phyloP scores from a whole-genome alignment of 2,888 invertebrate genomes.

The Platerodrilus igneus region DNA sequence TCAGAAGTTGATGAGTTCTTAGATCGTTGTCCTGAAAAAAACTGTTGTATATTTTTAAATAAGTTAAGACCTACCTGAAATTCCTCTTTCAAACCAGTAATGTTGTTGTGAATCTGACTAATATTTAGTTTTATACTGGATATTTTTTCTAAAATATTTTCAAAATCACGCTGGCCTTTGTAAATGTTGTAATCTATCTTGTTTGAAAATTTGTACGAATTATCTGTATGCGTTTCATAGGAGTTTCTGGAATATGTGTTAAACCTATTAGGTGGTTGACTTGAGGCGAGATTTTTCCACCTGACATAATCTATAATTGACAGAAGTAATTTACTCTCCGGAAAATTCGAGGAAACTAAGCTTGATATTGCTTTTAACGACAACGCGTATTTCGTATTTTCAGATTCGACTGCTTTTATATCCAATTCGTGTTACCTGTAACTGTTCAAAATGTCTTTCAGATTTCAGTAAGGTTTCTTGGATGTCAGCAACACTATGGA shows the following conservation, averaged over 20 bases:
- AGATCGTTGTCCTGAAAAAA: conserved; percentile 38
- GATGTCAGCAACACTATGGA: too few species aligned
- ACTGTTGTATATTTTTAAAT: conserved; percentile 1
- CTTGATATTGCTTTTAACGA: conserved; percentile 9
- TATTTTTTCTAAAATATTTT: conserved; percentile 27
- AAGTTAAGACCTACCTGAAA: conserved; percentile 32
- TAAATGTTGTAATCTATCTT: too few species aligned
- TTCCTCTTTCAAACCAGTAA: conserved; percentile 30
- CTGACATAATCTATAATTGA: conserved; percentile 10
- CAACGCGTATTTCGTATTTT: conserved; percentile 5
- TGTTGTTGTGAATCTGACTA: conserved; percentile 32
- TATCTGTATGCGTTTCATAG: not conserved
- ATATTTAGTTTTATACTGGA: conserved; percentile 34
- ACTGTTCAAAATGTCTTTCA: conserved; percentile 7
- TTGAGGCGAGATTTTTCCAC: conserved; percentile 10
- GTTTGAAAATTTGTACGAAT: too few species aligned
- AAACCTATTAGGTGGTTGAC: too few species aligned
- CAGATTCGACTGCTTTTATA: not conserved
- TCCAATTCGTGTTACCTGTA: not conserved
- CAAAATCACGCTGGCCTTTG: conserved; percentile 1
- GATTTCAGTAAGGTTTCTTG: conserved; percentile 11
- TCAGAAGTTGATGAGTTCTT: conserved; percentile 39
- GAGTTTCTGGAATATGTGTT: too few species aligned
- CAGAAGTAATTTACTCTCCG: conserved; percentile 9
- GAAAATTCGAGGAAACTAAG: conserved; percentile 7